Base-by-base conservation (phyloP, 2,797 vertebrate species). In the Eospalax fontanierii region DNA sequence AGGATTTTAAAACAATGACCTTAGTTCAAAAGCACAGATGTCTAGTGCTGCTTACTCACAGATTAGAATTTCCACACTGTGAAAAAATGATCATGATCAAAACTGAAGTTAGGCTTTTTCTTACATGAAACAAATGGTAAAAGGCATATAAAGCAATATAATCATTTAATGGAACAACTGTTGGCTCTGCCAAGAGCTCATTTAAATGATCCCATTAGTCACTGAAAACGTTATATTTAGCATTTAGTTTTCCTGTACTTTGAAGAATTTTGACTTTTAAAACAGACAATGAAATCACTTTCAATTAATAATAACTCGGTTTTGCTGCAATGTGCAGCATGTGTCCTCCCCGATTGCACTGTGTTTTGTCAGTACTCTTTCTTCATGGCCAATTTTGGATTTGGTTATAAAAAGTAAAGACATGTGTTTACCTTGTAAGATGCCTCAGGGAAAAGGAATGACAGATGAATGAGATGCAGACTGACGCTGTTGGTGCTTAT, bases 231-330 rank as follows among this genome's bases (percentile, higher is more conserved):
- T 74, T 80, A n/a, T 76, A 76, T 89, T 91, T 95, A 91, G 70
- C 82, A 96, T 78, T 96, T 35, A 73, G 40, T 43, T 92, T 97
- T 90, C 35, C 43, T 95, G 33, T 91, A 71, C n/a, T 91, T 97
- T 79, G 89, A 61, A 96, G 75, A 94, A 96, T 85, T 90, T 66
- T 87, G 78, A 89, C 33, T 95, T 93, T 93, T 70, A 28, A 96
- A 95, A 88, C 30, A 95, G 75, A 89, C 79, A 91, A 94, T 57
- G 14, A 87, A 91, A 65, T 84, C 28, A 43, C 76, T 95, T 97
- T 96, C 88, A 95, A 92, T 96, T 96, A 97, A 85, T 97, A 97
- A 82, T 82, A 76, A 9, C 26, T 28, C 50, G 30, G 54, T 71
- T 79, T 75, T 94, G 43, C 85, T 85, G 75, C 50, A 38, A 71